A percentile compares a stretch with the other conserved stretches of the same genome.
Conservation (phyloP, 1,140 invertebrate genomes). For the Drosophila ohnishii region DNA sequence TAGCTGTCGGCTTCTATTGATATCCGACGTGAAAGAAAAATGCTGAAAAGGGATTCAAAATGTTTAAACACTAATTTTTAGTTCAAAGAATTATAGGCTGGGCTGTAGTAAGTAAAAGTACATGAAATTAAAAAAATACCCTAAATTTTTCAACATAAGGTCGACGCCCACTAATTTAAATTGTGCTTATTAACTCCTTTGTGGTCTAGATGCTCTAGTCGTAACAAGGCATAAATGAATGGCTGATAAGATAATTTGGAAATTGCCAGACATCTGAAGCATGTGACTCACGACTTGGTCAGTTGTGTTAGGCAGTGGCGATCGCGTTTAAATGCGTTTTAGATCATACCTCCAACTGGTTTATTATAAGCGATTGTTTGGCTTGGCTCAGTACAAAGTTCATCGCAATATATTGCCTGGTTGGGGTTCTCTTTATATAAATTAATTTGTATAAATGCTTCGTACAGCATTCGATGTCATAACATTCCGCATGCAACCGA, state of each 20-base stretch:
- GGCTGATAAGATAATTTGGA: constrained; percentile 29
- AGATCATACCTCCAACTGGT: constrained; percentile 4
- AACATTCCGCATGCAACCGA: constrained; percentile 49
- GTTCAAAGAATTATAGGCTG: not conserved
- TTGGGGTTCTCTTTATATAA: constrained; percentile 5
- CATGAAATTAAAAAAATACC: not conserved
- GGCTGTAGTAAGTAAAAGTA: not conserved
- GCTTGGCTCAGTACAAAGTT: constrained; percentile 23
- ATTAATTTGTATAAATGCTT: constrained; percentile 13
- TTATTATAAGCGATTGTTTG: constrained; percentile 6
- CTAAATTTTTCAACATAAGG: not conserved
- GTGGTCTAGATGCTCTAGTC: constrained; percentile 26
- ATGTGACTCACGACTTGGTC: constrained; percentile 33
- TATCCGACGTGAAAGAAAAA: constrained; percentile 26
- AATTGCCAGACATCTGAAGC: constrained; percentile 25
- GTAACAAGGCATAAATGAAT: constrained; percentile 11
- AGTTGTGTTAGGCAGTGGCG: constrained; percentile 15
- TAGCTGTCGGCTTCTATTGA: constrained; percentile 81
- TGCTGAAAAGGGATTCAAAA: constrained; percentile 1
- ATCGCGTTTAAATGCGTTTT: constrained; percentile 23
- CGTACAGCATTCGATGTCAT: constrained; percentile 48
- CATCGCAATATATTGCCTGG: constrained; percentile 9
- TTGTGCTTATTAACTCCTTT: constrained; percentile 18
- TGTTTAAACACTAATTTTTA: not conserved
- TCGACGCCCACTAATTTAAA: constrained; percentile 16